These are phyloP conservation scores for Triplophysa rosa DNA, from an alignment of 2,113 vertebrate genomes.

Conservation along the genomic window DNA sequence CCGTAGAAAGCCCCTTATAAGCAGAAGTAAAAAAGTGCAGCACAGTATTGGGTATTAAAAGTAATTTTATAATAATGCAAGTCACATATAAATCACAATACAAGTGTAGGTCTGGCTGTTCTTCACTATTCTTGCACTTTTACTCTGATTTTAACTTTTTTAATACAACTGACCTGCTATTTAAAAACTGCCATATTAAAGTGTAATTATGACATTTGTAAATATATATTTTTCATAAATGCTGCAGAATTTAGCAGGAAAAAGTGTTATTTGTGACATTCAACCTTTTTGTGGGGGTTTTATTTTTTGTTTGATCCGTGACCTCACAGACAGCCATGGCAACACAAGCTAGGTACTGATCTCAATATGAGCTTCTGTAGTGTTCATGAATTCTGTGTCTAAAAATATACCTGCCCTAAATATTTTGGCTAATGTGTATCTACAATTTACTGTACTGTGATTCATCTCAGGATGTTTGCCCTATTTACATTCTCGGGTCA, in stretches of 20 bases:
- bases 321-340: no score
- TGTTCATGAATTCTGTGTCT: neutral
- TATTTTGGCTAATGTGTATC: neutral
- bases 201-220: no score
- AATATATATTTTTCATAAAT: no score
- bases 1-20: neutral
- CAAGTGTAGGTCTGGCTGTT: neutral
- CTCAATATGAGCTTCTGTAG: no score
- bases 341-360: no score
- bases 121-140: neutral
- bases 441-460: neutral
- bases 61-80: neutral
- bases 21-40: neutral
- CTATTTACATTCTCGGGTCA: neutral
- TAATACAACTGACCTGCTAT: no score
- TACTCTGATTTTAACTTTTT: no score
- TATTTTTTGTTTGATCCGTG: no score
- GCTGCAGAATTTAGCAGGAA: no score
- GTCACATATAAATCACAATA: neutral
- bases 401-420: constrained; percentile 5
- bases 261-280: no score
- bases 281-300: no score
- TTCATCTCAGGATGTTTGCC: neutral
- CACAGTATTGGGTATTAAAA: neutral
- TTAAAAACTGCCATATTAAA: no score